phyloP scores from a whole-genome alignment of 2,113 vertebrate genomes.

The Aptenodytes patagonicus region DNA sequence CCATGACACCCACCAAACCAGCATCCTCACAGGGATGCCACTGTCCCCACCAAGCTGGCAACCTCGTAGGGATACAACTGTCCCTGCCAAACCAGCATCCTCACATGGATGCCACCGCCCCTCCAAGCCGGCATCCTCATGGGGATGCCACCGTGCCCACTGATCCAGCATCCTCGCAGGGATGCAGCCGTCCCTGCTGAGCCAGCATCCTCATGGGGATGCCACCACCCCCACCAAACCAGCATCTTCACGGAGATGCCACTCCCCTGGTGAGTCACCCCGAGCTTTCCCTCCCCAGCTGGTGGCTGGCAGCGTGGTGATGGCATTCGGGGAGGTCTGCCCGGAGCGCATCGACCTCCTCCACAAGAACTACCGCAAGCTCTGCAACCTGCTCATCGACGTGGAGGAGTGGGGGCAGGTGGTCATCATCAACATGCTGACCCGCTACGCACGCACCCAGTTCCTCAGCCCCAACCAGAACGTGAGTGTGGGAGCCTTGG shows the following conservation, averaged over 20 bases:
- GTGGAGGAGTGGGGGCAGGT: slow-evolving; percentile 99
- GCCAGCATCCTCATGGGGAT: neutral
- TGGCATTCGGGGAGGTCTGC: slow-evolving; percentile 98
- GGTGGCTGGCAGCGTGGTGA: slow-evolving; percentile 96
- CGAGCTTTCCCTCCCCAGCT: slow-evolving; percentile 64
- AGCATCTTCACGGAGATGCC: neutral
- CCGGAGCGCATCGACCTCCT: slow-evolving; percentile 97
- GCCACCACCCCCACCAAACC: neutral
- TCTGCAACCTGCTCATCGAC: slow-evolving; percentile 96
- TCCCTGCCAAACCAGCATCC: neutral
- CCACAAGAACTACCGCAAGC: slow-evolving; percentile 98
- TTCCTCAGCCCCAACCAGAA: slow-evolving; percentile 98
- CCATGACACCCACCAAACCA: no score
- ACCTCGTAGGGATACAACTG: no score
- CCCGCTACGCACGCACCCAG: slow-evolving; percentile 95
- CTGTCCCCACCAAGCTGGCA: neutral
- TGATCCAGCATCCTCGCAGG: neutral
- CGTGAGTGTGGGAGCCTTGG: slow-evolving; percentile 72
- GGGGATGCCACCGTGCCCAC: neutral
- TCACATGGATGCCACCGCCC: neutral
- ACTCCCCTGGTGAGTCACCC: neutral
- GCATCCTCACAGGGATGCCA: neutral
- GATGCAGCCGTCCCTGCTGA: neutral
- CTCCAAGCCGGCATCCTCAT: neutral
- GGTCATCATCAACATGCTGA: slow-evolving; percentile 99